Percentiles rank a stretch among this genome's conserved stretches.
Conservation (phyloP, 2,113 vertebrate genomes). For the Brevimyrus niger region DNA sequence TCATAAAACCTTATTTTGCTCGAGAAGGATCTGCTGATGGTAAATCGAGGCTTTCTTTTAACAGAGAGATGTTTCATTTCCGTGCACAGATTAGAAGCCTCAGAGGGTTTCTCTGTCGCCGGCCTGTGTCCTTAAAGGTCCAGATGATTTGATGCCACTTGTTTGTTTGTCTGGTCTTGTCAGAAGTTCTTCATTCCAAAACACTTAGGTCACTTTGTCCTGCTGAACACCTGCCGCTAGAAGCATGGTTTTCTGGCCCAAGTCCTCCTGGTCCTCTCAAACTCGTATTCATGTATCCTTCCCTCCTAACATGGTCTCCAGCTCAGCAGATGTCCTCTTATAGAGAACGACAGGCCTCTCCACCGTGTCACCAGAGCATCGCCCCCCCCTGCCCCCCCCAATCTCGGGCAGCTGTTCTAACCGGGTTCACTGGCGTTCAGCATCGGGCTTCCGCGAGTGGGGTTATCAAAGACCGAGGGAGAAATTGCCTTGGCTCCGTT, state of each 20-base stretch:
- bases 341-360: slow-evolving; percentile 22
- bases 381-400: slow-evolving; percentile 28
- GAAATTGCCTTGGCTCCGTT: slow-evolving; percentile 72
- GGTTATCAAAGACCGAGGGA: slow-evolving; percentile 71
- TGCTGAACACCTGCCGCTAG: neutral
- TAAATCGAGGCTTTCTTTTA: neutral
- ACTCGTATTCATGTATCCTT: neutral
- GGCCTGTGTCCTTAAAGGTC: neutral
- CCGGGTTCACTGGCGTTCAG: slow-evolving; percentile 59
- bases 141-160: neutral
- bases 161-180: neutral
- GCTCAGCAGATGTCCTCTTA: neutral
- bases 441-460: slow-evolving; percentile 59
- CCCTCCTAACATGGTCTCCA: neutral
- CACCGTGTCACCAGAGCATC: slow-evolving; percentile 36
- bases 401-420: slow-evolving; percentile 62
- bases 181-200: neutral
- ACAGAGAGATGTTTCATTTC: neutral
- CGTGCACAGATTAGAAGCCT: neutral
- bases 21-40: neutral
- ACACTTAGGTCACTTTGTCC: neutral
- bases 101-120: neutral
- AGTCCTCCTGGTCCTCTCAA: neutral
- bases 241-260: neutral
- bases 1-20: neutral